Evolutionary conservation across 1,140 invertebrate species (phyloP), one percentile per base, ranked within the genome.

Genomic region (Pissodes strobi): DNA sequence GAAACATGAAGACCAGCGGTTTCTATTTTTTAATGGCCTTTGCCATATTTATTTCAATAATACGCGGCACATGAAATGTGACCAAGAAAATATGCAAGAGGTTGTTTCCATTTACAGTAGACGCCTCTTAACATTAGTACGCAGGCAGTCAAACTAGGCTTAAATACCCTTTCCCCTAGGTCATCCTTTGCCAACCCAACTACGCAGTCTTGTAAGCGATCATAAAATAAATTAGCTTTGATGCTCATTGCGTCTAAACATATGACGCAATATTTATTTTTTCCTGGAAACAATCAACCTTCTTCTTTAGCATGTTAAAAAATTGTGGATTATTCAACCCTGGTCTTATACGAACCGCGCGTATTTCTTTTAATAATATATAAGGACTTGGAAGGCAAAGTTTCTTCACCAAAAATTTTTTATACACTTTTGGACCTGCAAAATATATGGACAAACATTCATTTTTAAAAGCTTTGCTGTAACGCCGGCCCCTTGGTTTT

Each of bases 1-100:
- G n/a, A n/a, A n/a, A n/a, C n/a, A n/a, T n/a, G n/a, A n/a, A n/a
- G n/a, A 34, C 6, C n/a, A 34, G 6, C n/a, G 30, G 30, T 34
- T 34, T 34, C 30, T 34, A 8, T 34, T 34, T 56, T 56, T 56
- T 25, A 9, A 56, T 9, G 17, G 52, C 52, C 18, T 56, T 12
- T 9, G 27, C 38, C 27, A 56, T 17, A 56, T 9, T 6, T 56
- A 38, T 38, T 5, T 12, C 22, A 56, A 38, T 56, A 56, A 4
- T 56, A 15, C 9, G 34, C 52, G 3, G n/a, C n/a, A n/a, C n/a
- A n/a, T n/a, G n/a, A n/a, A n/a, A n/a, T n/a, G n/a, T n/a, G n/a
- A n/a, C n/a, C n/a, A n/a, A n/a, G n/a, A n/a, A n/a, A n/a, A n/a
- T n/a, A n/a, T n/a, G n/a, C n/a, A n/a, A n/a, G n/a, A n/a, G n/a